These are phyloP conservation scores for Otus sunia DNA, from an alignment of 2,113 vertebrate genomes.

Conservation along the genomic window DNA sequence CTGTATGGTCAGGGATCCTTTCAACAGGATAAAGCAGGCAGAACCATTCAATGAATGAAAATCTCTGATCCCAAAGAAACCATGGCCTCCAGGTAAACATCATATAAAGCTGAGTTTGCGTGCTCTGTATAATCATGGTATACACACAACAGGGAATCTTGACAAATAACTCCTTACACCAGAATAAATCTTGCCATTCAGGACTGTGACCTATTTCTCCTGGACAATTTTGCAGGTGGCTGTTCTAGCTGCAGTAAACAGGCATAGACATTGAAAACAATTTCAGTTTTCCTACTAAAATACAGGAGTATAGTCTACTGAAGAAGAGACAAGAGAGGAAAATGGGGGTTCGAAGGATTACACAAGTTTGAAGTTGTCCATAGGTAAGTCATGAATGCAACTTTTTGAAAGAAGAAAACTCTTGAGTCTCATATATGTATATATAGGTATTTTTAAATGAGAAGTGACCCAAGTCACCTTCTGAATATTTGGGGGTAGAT, in stretches of 20 bases:
- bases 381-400: constrained; percentile 18
- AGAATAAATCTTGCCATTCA: neutral
- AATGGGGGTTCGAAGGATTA: constrained; percentile 14
- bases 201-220: neutral
- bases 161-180: neutral
- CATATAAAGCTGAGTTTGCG: neutral
- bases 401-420: constrained; percentile 27
- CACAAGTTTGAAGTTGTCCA: constrained; percentile 6
- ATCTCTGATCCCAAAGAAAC: constrained; percentile 43
- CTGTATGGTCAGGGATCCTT: constrained; percentile 18
- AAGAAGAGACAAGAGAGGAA: constrained; percentile 22
- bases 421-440: neutral
- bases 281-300: constrained; percentile 35
- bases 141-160: neutral
- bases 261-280: neutral
- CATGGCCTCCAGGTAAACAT: constrained; percentile 10
- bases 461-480: neutral
- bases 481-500: neutral
- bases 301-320: constrained; percentile 39
- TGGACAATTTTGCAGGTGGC: constrained; percentile 27
- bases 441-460: constrained; percentile 23
- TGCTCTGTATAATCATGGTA: constrained; percentile 4
- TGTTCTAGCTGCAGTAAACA: constrained; percentile 7
- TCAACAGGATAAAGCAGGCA: constrained; percentile 36
- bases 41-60: constrained; percentile 41